Conservation (phyloP, 2,888 invertebrate genomes). For the Apamea monoglypha region DNA sequence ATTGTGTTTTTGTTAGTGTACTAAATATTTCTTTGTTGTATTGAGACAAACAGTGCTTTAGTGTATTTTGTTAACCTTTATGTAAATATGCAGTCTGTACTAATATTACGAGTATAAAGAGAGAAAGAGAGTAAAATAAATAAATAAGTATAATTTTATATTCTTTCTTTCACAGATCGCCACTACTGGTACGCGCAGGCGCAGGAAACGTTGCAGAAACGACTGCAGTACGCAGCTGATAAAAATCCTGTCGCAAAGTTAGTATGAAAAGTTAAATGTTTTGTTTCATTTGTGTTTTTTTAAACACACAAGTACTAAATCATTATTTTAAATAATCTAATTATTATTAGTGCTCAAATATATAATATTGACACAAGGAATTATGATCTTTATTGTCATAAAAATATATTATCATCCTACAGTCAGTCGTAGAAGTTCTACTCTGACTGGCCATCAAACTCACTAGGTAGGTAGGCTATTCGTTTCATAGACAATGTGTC, state of each 20-base stretch:
- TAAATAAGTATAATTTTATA: not conserved
- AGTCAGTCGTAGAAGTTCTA: not conserved
- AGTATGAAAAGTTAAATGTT: slow-evolving; percentile 68
- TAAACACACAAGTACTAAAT: not conserved
- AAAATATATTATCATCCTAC: not conserved
- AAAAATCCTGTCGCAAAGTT: slow-evolving; percentile 88
- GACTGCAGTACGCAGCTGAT: slow-evolving; percentile 87
- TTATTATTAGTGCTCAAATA: not conserved
- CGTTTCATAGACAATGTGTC: not conserved
- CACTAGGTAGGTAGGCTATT: not conserved
- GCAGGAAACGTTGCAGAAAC: slow-evolving; percentile 88
- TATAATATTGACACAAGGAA: not conserved
- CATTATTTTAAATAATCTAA: not conserved
- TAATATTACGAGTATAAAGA: no score
- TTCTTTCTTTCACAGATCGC: slow-evolving; percentile 82
- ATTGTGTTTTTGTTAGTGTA: slow-evolving; percentile 22
- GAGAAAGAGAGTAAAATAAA: not conserved
- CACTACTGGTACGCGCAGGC: slow-evolving; percentile 91
- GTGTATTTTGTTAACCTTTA: slow-evolving; percentile 13
- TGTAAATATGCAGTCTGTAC: not conserved
- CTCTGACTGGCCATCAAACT: not conserved
- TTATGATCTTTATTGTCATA: not conserved
- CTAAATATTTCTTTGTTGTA: slow-evolving; percentile 27
- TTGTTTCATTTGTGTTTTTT: not conserved
- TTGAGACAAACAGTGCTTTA: slow-evolving; percentile 20